Evolutionary conservation across 2,888 invertebrate species (phyloP), one percentile per base, ranked within the genome.

Genomic region (Eupithecia vulgata): DNA sequence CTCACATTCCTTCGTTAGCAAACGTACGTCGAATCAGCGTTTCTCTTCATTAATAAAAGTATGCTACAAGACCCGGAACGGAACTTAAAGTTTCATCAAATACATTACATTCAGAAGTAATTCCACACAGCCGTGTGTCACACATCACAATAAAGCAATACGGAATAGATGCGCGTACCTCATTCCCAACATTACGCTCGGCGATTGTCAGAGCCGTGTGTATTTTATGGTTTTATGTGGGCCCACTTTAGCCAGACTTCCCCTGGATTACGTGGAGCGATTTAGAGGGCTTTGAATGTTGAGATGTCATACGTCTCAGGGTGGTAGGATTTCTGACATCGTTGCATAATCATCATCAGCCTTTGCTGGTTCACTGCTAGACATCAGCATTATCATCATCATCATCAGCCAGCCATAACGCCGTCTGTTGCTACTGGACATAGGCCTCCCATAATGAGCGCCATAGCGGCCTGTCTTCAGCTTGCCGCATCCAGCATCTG

Each of bases 151-250:
- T 69, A 72, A 71, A 76, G 75, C 72, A 76, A 73, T 70, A 76
- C 70, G 68, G 70, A 77, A 79, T 72, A 76, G 73, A 68, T 71
- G 67, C 69, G 74, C 75, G 71, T 77, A 74, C 70, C 72, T 73
- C 75, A 75, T 75, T 68, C 75, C 34, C 52, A 42, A 76, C 73
- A 79, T 76, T 73, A 73, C 70, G 80, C 73, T 78, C 70, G 79
- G 72, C 77, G 73, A 78, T 78, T 76, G 77, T 78, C 79, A 72
- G 73, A 69, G 76, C 78, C 78, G 80, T 80, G 78, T 81, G 80
- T 81, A 75, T 73, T 70, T 78, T 76, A 78, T 77, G 78, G 73
- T 69, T 71, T 72, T 66, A 69, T 67, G 45, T 45, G 37, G 70
- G 68, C 45, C 73, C 72, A 72, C 65, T 71, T 76, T 77, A 42